phyloP scores from a whole-genome alignment of 2,888 invertebrate species.

The Pollenia labialis region DNA sequence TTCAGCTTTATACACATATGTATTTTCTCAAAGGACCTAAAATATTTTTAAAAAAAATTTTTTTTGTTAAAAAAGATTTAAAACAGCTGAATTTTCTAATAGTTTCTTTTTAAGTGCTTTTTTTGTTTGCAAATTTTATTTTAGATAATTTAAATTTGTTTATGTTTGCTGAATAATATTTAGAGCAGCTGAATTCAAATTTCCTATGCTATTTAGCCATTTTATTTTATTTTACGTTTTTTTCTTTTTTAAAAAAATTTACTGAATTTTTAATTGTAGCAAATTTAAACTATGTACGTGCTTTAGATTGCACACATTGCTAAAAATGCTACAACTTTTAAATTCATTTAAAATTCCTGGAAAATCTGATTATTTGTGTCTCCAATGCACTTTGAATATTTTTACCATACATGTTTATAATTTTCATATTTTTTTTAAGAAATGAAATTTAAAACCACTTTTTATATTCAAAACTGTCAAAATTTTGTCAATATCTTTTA shows the following conservation, averaged over 20 bases:
- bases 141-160: no score
- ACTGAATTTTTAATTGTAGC: not conserved
- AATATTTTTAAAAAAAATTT: no score
- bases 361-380: slow-evolving; percentile 49
- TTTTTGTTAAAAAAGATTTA: no score
- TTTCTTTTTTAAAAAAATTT: not conserved
- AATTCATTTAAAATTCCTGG: slow-evolving; percentile 33
- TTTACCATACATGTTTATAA: slow-evolving; percentile 2
- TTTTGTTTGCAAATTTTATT: no score
- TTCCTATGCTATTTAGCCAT: no score
- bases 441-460: slow-evolving; percentile 51
- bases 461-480: slow-evolving; percentile 47
- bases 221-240: no score
- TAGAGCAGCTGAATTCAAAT: no score
- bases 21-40: no score
- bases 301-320: slow-evolving; percentile 2
- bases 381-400: slow-evolving; percentile 40
- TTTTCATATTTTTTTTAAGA: not conserved
- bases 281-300: not conserved
- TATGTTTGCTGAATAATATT: no score
- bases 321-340: not conserved
- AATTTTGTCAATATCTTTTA: slow-evolving; percentile 38
- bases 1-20: no score
- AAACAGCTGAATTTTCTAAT: no score
- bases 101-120: no score